Conservation (phyloP, 2,797 vertebrate genomes). For the Arnoldichthys spilopterus region DNA sequence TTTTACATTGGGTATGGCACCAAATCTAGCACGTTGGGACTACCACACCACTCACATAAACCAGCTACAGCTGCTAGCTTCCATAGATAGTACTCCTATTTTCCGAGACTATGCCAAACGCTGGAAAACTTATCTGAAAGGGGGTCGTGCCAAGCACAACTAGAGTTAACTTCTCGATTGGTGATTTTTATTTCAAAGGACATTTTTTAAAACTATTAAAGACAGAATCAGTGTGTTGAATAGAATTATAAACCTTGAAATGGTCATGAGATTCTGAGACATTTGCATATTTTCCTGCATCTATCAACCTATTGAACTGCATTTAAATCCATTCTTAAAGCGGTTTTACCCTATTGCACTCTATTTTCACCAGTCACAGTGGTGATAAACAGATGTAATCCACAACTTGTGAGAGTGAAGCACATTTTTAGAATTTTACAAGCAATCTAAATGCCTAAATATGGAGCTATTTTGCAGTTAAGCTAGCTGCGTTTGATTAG, state of each 20-base stretch:
- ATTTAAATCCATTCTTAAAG: neutral
- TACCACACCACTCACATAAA: conserved; percentile 92
- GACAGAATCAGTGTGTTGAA: neutral
- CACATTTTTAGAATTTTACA: neutral
- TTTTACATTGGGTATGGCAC: conserved; percentile 84
- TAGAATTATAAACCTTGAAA: no score
- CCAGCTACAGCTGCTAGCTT: conserved; percentile 85
- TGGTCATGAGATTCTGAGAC: no score
- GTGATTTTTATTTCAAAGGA: neutral
- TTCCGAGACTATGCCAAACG: conserved; percentile 84
- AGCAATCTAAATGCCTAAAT: neutral
- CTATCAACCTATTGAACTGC: neutral
- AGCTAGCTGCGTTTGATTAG: neutral
- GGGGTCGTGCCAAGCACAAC: conserved; percentile 88
- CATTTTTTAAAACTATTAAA: neutral
- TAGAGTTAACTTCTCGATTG: no score
- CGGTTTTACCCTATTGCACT: neutral
- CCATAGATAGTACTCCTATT: conserved; percentile 79
- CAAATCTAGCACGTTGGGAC: conserved; percentile 89
- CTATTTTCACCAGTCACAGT: neutral
- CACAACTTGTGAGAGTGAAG: neutral
- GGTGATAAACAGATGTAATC: neutral
- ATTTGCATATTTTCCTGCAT: neutral
- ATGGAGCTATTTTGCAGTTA: neutral
- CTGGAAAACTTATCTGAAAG: conserved; percentile 87